Evolutionary conservation across 2,888 invertebrate species (phyloP).

Genomic region (Drepanosiphum platanoidis): DNA sequence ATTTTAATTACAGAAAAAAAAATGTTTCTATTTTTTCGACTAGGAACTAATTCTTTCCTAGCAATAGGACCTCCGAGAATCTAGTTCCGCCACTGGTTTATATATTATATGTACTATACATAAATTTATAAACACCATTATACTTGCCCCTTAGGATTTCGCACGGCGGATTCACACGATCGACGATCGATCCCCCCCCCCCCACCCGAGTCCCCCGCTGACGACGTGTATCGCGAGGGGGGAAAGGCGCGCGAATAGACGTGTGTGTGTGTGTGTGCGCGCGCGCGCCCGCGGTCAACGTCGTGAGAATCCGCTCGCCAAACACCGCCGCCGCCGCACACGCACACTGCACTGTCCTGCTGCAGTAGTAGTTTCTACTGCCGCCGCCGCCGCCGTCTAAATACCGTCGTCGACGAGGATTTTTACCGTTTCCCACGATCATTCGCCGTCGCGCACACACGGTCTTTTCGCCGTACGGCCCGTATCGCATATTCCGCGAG

Average conservation of each 20-base stretch:
- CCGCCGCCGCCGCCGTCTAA: conserved; percentile 8
- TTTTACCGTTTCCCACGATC: conserved; percentile 58
- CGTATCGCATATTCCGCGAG: background rate
- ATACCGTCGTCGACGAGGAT: conserved; percentile 30
- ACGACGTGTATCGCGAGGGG: background rate
- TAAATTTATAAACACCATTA: background rate
- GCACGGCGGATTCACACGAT: conserved; percentile 56
- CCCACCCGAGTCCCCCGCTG: background rate
- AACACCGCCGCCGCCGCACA: conserved; percentile 8
- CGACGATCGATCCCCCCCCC: conserved; percentile 4
- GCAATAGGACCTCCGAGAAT: too few relatives aligned
- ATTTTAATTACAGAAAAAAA: too few relatives aligned
- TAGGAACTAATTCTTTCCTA: too few relatives aligned
- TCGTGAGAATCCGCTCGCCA: conserved; percentile 57
- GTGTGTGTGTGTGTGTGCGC: background rate
- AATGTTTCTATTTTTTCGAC: too few relatives aligned
- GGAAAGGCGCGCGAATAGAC: background rate
- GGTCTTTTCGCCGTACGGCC: background rate
- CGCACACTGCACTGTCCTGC: conserved; percentile 7
- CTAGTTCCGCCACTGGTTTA: too few relatives aligned
- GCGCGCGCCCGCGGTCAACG: conserved; percentile 51
- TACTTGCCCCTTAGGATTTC: conserved; percentile 20
- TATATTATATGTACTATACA: too few relatives aligned
- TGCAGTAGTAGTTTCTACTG: background rate
- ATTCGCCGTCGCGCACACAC: background rate